Conservation (phyloP, 2,113 vertebrate genomes). For the Tetrax tetrax region DNA sequence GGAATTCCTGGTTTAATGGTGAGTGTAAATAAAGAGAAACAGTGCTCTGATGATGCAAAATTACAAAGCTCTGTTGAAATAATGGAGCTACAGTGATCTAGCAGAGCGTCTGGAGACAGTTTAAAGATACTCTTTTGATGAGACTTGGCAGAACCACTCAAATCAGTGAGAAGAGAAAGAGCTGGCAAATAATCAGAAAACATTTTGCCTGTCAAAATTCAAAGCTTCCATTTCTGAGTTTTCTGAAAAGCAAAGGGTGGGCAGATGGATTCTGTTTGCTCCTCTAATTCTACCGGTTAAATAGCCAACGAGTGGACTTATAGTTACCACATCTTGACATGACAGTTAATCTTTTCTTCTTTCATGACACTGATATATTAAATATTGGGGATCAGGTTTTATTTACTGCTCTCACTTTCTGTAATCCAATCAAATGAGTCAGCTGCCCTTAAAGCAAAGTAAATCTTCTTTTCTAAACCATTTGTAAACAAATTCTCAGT, state of each 20-base stretch:
- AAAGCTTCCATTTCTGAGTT: not conserved
- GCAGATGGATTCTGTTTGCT: not conserved
- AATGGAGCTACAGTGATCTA: not conserved
- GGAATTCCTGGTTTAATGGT: not conserved
- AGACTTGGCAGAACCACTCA: constrained; percentile 25
- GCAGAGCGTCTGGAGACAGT: not conserved
- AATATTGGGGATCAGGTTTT: constrained; percentile 38
- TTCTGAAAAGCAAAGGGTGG: not conserved
- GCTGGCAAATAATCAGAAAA: constrained; percentile 2
- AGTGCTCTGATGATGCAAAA: not conserved
- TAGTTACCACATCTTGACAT: not conserved
- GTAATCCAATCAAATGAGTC: not conserved
- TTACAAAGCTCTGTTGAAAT: not conserved
- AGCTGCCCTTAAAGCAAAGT: constrained; percentile 30
- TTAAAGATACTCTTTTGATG: constrained; percentile 3
- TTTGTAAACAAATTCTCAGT: not conserved
- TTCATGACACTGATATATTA: not conserved
- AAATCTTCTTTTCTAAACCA: constrained; percentile 30
- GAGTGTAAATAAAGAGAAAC: constrained; percentile 12
- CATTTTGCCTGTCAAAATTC: not conserved
- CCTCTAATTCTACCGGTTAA: not conserved
- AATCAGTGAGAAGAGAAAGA: not conserved
- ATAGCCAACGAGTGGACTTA: not conserved
- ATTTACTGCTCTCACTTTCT: constrained; percentile 41
- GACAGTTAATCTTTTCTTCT: constrained; percentile 23